Evolutionary conservation across 1,140 invertebrate species (phyloP), one percentile per base, ranked within the genome.

Genomic region (Chironomus tepperi): DNA sequence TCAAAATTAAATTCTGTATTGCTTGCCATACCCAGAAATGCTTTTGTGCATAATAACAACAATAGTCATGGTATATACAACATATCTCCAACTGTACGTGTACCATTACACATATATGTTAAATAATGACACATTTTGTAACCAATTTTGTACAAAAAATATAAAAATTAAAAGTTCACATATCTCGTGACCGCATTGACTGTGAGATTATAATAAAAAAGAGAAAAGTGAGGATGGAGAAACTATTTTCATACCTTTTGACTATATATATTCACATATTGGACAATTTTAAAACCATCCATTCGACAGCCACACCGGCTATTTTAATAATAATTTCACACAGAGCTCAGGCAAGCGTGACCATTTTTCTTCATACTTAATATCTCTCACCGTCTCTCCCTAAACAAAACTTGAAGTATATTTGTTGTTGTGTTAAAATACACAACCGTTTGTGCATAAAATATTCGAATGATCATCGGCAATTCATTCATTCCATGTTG

Each of bases 161-260:
- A n/a, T n/a, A n/a, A n/a, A n/a, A 57, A 57, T 57, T 57, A 57
- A 57, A 57, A 57, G 47, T 57, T 57, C 47, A 57, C 47, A 57
- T 57, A 12, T 57, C 9, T 57, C 47, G 47, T 57, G 47, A 57
- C 47, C 47, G 12, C 47, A 57, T n/a, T 57, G 47, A 57, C 24
- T 57, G n/a, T 57, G 12, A 15, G 5, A 15, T 1, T 57, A 57
- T 15, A 57, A 57, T 57, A 57, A 12, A 57, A 15, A 47, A 47
- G 8, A 47, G 8, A 47, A 9, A 47, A 9, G 43, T n/a, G 8
- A 57, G 47, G 10, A 12, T 9, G 47, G 10, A 15, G 15, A n/a
- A n/a, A n/a, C n/a, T 57, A 34, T n/a, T n/a, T n/a, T n/a, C n/a
- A n/a, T n/a, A 47, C 15, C 15, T 12, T 47, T 47, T 47, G 43